phyloP scores from a whole-genome alignment of 1,140 invertebrate genomes.

The Melipona quadrifasciata region DNA sequence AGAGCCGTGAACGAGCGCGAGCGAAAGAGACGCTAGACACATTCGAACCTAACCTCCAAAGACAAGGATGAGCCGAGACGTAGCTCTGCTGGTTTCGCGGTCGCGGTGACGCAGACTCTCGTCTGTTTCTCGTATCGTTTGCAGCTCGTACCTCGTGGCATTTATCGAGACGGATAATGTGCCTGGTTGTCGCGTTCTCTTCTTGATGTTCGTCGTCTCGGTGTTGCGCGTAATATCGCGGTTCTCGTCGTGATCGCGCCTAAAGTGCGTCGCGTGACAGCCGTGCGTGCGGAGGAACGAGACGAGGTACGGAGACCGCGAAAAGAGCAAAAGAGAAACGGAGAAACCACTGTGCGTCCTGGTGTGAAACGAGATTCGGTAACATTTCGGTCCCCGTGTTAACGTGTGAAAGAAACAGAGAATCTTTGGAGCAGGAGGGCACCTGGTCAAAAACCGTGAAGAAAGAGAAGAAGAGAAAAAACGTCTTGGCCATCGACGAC shows the following conservation, averaged over 20 bases:
- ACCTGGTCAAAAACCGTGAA: background rate
- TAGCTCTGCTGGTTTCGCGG: slow-evolving; percentile 29
- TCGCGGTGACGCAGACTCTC: slow-evolving; percentile 19
- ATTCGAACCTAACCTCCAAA: slow-evolving; percentile 69
- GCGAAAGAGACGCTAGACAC: slow-evolving; percentile 63
- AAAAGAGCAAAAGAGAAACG: slow-evolving; percentile 32
- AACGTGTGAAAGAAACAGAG: background rate
- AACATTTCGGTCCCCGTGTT: background rate
- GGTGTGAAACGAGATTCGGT: background rate
- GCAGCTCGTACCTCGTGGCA: background rate
- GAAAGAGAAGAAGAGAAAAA: background rate
- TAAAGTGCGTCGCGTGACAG: slow-evolving; percentile 44
- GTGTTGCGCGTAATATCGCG: background rate
- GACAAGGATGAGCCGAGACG: slow-evolving; percentile 56
- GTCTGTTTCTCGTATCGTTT: slow-evolving; percentile 18
- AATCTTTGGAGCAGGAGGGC: background rate
- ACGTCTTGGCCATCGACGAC: slow-evolving; percentile 6
- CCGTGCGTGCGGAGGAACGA: background rate
- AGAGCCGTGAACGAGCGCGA: background rate
- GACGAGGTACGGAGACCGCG: slow-evolving; percentile 10
- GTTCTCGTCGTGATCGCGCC: slow-evolving; percentile 19
- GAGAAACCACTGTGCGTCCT: slow-evolving; percentile 1
- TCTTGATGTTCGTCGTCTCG: background rate
- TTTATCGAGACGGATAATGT: background rate
- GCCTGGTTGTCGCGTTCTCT: background rate